phyloP scores from a whole-genome alignment of 2,113 vertebrate genomes.

The Rousettus leschenaultii region DNA sequence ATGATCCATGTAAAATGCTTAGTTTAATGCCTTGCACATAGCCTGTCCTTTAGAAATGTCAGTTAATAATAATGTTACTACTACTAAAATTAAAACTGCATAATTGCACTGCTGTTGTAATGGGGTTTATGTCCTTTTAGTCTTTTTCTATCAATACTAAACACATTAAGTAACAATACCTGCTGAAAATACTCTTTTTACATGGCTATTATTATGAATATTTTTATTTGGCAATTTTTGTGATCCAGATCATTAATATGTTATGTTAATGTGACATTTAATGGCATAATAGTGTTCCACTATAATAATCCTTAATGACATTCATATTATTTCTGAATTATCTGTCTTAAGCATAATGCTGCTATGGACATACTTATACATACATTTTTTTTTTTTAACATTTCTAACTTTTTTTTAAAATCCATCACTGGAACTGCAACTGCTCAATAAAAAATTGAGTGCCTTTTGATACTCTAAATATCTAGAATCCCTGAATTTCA shows the following conservation, averaged over 20 bases:
- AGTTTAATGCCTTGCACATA: background rate
- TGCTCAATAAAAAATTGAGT: background rate
- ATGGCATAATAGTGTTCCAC: background rate
- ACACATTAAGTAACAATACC: no score
- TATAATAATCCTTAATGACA: background rate
- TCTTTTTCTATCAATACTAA: background rate
- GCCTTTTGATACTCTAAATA: background rate
- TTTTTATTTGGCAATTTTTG: background rate
- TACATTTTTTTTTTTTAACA: background rate
- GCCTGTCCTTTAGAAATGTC: background rate
- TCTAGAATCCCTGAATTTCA: background rate
- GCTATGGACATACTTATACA: background rate
- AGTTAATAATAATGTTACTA: background rate
- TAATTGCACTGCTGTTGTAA: background rate
- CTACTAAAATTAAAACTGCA: background rate
- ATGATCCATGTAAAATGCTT: background rate
- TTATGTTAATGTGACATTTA: conserved; percentile 21
- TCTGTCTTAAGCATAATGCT: background rate
- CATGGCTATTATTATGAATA: background rate
- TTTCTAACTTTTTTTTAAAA: background rate
- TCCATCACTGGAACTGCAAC: background rate
- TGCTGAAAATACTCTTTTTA: background rate
- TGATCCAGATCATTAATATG: conserved; percentile 30
- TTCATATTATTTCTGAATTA: conserved; percentile 6
- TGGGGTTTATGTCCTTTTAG: background rate